Evolutionary conservation across 2,888 invertebrate genomes (phyloP).

Genomic region (Plebejus melissa): DNA sequence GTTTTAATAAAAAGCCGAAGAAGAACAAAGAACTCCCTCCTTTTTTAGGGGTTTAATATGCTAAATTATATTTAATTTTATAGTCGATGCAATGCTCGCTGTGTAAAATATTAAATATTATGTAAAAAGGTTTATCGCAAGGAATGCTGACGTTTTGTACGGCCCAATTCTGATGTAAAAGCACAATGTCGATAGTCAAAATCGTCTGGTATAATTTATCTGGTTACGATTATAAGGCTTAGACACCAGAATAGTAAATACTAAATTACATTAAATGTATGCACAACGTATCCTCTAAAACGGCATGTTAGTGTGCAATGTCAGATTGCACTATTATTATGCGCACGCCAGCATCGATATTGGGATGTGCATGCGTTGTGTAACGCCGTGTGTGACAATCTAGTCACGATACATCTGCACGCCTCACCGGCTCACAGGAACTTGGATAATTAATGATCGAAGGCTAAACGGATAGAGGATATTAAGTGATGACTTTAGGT

Average conservation of each 20-base stretch:
- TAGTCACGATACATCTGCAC: constrained; percentile 31
- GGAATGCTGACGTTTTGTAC: no score
- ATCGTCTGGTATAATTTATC: background rate
- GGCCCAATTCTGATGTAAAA: no score
- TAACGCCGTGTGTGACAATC: constrained; percentile 30
- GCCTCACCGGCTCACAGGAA: constrained; percentile 9
- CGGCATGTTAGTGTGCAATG: background rate
- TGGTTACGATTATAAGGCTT: background rate
- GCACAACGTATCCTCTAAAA: background rate
- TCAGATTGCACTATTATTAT: background rate
- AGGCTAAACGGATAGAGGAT: constrained; percentile 14
- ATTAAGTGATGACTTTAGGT: background rate
- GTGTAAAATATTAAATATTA: no score
- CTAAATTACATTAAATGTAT: background rate
- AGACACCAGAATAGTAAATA: background rate
- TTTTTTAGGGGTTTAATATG: no score
- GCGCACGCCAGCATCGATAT: background rate
- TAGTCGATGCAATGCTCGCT: no score
- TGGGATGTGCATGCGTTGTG: background rate
- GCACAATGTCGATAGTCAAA: no score
- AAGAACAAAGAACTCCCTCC: no score
- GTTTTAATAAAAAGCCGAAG: no score
- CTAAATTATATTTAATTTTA: no score
- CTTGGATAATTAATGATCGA: constrained; percentile 10
- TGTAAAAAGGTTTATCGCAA: no score